Evolutionary conservation across 2,888 invertebrate genomes (phyloP).

Genomic region (Pharmacophagus antenor): DNA sequence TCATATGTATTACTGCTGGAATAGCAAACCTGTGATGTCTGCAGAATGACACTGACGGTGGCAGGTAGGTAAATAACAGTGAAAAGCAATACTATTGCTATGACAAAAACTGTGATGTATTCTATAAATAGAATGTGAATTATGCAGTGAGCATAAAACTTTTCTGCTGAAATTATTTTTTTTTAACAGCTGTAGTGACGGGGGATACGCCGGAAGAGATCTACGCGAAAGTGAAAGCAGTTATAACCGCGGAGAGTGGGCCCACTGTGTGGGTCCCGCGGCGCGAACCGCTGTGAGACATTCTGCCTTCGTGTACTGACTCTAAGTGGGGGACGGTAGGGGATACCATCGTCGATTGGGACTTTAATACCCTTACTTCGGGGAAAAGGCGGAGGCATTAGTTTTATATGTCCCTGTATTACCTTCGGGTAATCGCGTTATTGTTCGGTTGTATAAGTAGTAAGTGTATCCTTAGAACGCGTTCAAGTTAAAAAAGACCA

Average conservation of each 20-base stretch:
- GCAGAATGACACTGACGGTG: too few relatives aligned
- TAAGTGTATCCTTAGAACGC: background rate
- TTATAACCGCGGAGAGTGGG: slow-evolving; percentile 96
- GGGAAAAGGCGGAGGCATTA: slow-evolving; percentile 15
- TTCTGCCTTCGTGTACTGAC: slow-evolving; percentile 11
- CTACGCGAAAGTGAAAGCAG: slow-evolving; percentile 95
- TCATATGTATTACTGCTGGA: too few relatives aligned
- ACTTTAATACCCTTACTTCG: slow-evolving; percentile 18
- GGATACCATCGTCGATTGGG: slow-evolving; percentile 19
- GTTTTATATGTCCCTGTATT: background rate
- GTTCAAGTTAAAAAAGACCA: slow-evolving; percentile 2
- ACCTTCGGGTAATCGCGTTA: background rate
- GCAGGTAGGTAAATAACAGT: too few relatives aligned
- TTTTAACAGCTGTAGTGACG: slow-evolving; percentile 90
- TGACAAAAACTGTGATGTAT: background rate
- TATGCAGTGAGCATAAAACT: too few relatives aligned
- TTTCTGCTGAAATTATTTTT: too few relatives aligned
- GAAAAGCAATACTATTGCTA: too few relatives aligned
- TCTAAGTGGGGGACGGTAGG: slow-evolving; percentile 7
- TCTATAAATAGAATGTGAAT: too few relatives aligned
- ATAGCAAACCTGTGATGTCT: too few relatives aligned
- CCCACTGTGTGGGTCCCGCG: slow-evolving; percentile 98
- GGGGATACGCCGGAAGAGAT: slow-evolving; percentile 99
- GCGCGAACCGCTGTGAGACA: slow-evolving; percentile 94
- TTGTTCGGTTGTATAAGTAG: background rate